phyloP scores from a whole-genome alignment of 1,140 invertebrate species.

The Monochamus saltuarius region DNA sequence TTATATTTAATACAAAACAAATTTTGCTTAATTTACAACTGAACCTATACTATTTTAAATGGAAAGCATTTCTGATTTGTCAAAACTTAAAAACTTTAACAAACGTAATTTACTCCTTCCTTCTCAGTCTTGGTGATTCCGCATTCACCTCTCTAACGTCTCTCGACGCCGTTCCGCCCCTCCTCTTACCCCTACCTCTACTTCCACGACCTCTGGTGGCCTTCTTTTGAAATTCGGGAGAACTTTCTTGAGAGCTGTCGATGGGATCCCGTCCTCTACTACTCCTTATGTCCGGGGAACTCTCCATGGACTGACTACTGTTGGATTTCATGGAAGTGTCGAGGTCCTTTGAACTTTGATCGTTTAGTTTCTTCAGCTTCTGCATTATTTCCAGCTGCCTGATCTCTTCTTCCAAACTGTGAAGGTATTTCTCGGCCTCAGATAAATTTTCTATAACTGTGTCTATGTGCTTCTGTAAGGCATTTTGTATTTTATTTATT shows the following conservation, averaged over 20 bases:
- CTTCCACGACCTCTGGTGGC: background rate
- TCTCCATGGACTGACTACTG: background rate
- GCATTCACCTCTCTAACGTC: background rate
- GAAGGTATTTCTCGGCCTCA: constrained; percentile 38
- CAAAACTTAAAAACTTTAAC: too few relatives aligned
- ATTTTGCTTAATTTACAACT: too few relatives aligned
- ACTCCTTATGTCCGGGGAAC: background rate
- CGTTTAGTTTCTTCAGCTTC: background rate
- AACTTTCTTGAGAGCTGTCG: background rate
- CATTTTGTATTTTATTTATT: constrained; percentile 41
- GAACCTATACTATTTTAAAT: too few relatives aligned
- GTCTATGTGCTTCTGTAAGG: constrained; percentile 39
- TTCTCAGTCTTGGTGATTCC: background rate
- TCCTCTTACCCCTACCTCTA: background rate
- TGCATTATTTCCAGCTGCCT: constrained; percentile 7
- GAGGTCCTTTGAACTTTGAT: background rate
- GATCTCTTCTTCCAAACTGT: constrained; percentile 39
- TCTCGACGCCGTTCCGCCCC: background rate
- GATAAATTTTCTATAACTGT: constrained; percentile 28
- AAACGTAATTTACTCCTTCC: too few relatives aligned
- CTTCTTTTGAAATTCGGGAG: background rate
- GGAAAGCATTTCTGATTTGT: too few relatives aligned
- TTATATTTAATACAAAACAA: too few relatives aligned
- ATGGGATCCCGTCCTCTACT: background rate
- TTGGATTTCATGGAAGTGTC: background rate